These are phyloP conservation scores for Semnornis frantzii DNA, from an alignment of 2,113 vertebrate genomes.

Conservation along the genomic window DNA sequence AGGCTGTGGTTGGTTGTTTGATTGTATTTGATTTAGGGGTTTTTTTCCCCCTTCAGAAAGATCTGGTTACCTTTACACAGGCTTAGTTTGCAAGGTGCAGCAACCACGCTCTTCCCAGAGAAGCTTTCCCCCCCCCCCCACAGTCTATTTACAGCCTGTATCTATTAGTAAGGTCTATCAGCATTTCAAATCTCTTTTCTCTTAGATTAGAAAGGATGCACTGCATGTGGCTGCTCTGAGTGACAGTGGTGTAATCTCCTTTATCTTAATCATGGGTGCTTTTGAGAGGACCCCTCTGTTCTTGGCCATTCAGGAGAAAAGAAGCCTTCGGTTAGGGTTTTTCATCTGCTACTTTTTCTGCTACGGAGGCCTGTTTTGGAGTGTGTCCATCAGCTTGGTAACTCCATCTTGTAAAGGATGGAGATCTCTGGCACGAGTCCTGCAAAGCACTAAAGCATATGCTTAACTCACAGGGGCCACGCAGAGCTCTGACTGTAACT, in stretches of 20 bases:
- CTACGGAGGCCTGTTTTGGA: neutral
- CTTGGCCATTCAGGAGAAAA: conserved; percentile 2
- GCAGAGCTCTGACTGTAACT: neutral
- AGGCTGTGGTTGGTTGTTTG: neutral
- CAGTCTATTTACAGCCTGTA: neutral
- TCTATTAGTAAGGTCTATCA: conserved; percentile 12
- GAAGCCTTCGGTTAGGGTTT: conserved; percentile 28
- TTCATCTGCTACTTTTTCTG: neutral
- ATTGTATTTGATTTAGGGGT: neutral
- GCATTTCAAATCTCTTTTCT: conserved; percentile 47
- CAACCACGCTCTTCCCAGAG: neutral
- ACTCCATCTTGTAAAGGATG: conserved; percentile 2
- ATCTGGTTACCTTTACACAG: neutral
- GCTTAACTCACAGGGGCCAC: neutral
- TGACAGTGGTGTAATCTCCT: conserved; percentile 22
- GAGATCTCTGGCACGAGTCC: conserved; percentile 56
- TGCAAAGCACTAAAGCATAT: conserved; percentile 58
- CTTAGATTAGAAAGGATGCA: conserved; percentile 27
- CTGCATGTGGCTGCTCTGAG: conserved; percentile 27
- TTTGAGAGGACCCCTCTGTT: conserved; percentile 32
- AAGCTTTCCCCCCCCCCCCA: neutral
- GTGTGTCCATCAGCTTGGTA: conserved; percentile 25
- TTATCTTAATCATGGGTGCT: conserved; percentile 22
- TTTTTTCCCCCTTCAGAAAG: neutral
- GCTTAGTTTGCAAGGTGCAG: neutral